Percentiles rank a stretch among this genome's conserved stretches.
phyloP scores from a whole-genome alignment of 2,888 invertebrate genomes.

The Eristalinus sepulchralis region DNA sequence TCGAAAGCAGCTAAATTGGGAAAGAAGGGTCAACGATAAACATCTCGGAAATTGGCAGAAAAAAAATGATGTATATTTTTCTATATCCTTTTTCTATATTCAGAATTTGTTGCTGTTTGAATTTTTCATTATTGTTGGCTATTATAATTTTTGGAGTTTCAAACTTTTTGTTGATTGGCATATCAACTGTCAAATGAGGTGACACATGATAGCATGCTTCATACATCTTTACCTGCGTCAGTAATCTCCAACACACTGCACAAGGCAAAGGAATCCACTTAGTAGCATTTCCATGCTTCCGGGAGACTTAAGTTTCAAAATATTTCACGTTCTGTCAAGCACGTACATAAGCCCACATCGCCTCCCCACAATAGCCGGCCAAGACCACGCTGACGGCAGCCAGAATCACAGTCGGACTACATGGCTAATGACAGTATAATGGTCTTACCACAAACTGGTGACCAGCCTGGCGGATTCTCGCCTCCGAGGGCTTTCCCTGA shows the following conservation, averaged over 20 bases:
- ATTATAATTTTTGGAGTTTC: too few relatives aligned
- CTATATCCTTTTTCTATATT: too few relatives aligned
- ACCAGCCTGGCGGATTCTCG: constrained; percentile 11
- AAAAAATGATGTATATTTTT: too few relatives aligned
- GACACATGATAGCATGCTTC: too few relatives aligned
- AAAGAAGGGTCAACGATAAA: too few relatives aligned
- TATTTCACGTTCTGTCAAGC: constrained; percentile 20
- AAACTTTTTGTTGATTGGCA: too few relatives aligned
- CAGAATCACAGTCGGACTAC: background rate
- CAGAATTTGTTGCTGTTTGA: too few relatives aligned
- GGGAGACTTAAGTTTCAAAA: constrained; percentile 57
- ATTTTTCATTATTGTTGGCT: too few relatives aligned
- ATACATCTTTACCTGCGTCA: background rate
- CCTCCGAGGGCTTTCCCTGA: constrained; percentile 40
- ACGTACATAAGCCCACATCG: constrained; percentile 10
- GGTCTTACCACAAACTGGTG: constrained; percentile 15
- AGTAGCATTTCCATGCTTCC: constrained; percentile 27
- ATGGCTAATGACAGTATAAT: constrained; percentile 29
- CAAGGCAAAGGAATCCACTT: constrained; percentile 40
- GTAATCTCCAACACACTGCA: background rate
- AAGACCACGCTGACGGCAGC: background rate
- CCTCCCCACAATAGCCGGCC: background rate
- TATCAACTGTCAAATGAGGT: too few relatives aligned
- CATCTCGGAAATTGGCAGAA: too few relatives aligned
- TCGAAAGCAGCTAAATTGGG: too few relatives aligned